Conservation (phyloP, 2,888 invertebrate genomes). For the Xestoiulus laeticollis region DNA sequence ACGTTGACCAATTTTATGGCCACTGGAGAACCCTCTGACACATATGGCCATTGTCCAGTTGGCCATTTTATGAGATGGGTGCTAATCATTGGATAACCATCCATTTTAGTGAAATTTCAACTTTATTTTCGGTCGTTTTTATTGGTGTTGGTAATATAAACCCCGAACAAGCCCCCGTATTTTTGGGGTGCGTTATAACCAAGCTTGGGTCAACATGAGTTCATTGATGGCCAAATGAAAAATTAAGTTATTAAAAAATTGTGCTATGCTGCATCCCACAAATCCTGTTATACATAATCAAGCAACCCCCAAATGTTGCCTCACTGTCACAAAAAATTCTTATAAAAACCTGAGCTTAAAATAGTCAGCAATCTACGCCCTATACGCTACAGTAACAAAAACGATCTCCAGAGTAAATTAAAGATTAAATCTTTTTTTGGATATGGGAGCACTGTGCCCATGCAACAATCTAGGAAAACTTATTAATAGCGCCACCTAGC, state of each 20-base stretch:
- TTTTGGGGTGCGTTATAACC: slow-evolving; percentile 2
- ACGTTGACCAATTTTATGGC: slow-evolving; percentile 15
- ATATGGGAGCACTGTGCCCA: neutral
- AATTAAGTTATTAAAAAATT: neutral
- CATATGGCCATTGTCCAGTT: neutral
- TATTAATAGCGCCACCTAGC: neutral
- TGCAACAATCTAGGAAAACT: neutral
- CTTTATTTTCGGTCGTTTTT: neutral
- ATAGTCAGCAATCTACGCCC: neutral
- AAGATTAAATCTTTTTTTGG: slow-evolving; percentile 24
- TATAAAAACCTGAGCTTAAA: neutral
- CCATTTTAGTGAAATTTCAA: slow-evolving; percentile 19
- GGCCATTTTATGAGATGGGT: slow-evolving; percentile 5
- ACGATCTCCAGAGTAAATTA: neutral
- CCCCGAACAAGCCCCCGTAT: neutral
- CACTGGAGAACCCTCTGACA: neutral
- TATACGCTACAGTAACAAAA: neutral
- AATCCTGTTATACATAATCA: neutral
- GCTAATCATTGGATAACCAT: slow-evolving; percentile 19
- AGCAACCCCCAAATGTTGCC: neutral
- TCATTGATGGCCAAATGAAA: neutral
- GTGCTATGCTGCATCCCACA: neutral
- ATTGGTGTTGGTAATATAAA: neutral
- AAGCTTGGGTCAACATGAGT: no score
- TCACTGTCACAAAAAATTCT: neutral